phyloP scores from a whole-genome alignment of 2,113 vertebrate species.

The Petromus typicus region DNA sequence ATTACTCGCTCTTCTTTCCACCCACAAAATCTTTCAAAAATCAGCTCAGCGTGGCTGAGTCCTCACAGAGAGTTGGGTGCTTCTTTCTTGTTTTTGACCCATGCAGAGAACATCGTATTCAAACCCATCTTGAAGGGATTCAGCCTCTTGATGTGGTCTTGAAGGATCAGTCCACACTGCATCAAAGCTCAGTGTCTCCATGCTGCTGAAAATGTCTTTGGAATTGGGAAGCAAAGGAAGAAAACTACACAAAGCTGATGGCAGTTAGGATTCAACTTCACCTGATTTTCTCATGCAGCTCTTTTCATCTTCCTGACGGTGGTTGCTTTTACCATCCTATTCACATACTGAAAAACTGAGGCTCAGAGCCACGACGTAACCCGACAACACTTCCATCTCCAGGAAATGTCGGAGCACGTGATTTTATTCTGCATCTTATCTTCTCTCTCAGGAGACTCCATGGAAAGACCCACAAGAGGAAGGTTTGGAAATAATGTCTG shows the following conservation, averaged over 20 bases:
- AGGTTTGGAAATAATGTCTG: background rate
- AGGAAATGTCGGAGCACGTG: fast-evolving
- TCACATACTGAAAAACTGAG: background rate
- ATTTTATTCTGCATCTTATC: fast-evolving
- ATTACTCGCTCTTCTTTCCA: background rate
- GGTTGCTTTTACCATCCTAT: background rate
- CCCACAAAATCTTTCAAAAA: background rate
- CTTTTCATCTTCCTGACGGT: background rate
- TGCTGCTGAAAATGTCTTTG: background rate
- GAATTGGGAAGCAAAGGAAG: background rate
- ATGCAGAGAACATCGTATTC: background rate
- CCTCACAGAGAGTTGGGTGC: background rate
- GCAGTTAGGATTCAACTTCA: background rate
- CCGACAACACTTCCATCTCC: no score
- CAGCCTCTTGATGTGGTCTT: background rate
- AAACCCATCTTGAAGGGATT: background rate
- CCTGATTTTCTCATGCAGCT: fast-evolving
- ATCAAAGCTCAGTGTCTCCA: fast-evolving
- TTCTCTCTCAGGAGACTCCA: background rate
- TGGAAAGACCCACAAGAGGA: background rate
- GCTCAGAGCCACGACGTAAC: background rate
- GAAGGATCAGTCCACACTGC: background rate
- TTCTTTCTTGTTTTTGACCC: background rate
- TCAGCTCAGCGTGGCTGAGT: background rate
- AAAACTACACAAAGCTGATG: background rate